Percentiles rank a stretch among this genome's conserved stretches.
phyloP scores from a whole-genome alignment of 1,140 invertebrate genomes.

The Odontomachus brunneus region DNA sequence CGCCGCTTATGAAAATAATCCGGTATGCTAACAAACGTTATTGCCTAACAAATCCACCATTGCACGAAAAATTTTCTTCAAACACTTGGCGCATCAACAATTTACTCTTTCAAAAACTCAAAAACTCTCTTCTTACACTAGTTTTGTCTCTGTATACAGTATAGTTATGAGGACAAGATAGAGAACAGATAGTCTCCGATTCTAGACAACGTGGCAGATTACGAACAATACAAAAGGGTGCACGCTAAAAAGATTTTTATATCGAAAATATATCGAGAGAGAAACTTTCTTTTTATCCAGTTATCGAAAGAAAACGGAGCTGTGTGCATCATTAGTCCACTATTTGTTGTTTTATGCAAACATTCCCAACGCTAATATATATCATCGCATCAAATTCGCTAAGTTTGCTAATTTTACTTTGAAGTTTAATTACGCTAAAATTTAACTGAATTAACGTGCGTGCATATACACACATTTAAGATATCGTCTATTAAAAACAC shows the following conservation, averaged over 20 bases:
- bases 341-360: neutral
- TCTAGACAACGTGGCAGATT: neutral
- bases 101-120: too few species aligned
- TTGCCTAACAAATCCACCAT: slow-evolving; percentile 1
- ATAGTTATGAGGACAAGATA: neutral
- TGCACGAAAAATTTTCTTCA: neutral
- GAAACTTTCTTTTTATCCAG: neutral
- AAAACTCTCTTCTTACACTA: neutral
- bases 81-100: neutral
- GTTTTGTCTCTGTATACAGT: too few species aligned
- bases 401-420: neutral
- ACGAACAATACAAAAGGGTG: neutral
- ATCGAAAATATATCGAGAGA: neutral
- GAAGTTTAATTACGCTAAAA: too few species aligned
- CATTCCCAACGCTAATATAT: neutral
- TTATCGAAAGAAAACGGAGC: neutral
- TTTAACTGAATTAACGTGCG: neutral
- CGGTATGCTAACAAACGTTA: slow-evolving; percentile 42
- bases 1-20: slow-evolving; percentile 40
- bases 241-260: neutral
- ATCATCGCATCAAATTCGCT: neutral
- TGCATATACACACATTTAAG: too few species aligned
- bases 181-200: neutral
- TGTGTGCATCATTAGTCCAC: neutral
- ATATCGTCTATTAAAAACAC: neutral